Evolutionary conservation across 2,797 vertebrate species (phyloP).

Genomic region (Oreochromis grahami): DNA sequence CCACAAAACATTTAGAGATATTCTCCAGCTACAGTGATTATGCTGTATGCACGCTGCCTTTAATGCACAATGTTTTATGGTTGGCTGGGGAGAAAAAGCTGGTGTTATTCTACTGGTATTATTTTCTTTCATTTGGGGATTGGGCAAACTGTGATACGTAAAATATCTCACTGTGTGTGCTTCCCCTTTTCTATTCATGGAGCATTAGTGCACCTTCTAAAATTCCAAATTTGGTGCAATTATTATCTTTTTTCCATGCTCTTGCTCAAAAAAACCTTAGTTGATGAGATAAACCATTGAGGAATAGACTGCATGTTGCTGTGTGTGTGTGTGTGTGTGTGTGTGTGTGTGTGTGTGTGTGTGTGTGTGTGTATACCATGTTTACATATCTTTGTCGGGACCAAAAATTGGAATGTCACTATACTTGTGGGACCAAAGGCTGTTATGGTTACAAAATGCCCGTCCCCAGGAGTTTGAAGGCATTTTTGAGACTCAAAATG

Average conservation of each 20-base stretch:
- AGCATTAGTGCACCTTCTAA: fast-evolving
- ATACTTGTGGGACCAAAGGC: background rate
- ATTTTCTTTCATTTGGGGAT: background rate
- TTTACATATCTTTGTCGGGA: background rate
- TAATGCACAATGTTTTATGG: background rate
- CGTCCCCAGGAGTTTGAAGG: background rate
- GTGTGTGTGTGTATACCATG: no score
- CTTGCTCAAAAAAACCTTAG: background rate
- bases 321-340: background rate
- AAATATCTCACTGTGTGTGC: background rate
- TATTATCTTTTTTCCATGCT: background rate
- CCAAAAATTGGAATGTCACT: fast-evolving
- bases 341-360: no score
- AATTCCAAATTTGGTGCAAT: background rate
- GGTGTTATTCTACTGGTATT: background rate
- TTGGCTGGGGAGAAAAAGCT: background rate
- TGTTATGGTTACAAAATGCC: background rate
- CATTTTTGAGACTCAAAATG: background rate
- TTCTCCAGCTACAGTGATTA: background rate
- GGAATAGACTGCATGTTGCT: background rate
- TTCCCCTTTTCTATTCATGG: background rate
- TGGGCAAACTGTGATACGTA: background rate
- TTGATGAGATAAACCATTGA: background rate
- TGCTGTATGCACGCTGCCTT: background rate
- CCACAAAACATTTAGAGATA: background rate